phyloP scores from a whole-genome alignment of 2,888 invertebrate species.

The Escarpia spicata region DNA sequence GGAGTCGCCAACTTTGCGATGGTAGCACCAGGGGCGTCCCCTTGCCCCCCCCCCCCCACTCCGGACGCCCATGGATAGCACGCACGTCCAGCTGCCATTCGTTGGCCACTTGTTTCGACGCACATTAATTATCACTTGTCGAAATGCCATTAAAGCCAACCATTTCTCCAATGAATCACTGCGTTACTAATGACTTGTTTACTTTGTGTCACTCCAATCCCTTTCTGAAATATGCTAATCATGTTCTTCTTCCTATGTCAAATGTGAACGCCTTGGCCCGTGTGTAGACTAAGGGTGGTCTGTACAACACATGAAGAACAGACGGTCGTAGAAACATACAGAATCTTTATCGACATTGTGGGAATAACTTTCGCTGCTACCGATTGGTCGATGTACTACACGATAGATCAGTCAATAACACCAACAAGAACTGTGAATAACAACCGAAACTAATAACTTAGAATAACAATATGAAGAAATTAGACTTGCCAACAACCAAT shows the following conservation, averaged over 20 bases:
- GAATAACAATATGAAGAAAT: no score
- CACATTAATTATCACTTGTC: not conserved
- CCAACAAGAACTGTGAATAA: no score
- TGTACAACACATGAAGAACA: not conserved
- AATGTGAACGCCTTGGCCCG: not conserved
- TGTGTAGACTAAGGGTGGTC: not conserved
- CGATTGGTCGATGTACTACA: no score
- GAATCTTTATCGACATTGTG: no score
- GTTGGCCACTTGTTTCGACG: not conserved
- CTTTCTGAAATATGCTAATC: not conserved
- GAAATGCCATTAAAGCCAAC: conserved; percentile 10
- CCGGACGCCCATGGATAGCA: not conserved
- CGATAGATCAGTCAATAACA: no score
- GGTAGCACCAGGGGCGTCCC: no score
- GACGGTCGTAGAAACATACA: no score
- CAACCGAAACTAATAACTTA: no score
- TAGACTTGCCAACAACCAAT: no score
- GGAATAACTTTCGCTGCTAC: no score
- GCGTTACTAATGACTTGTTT: not conserved
- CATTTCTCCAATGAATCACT: not conserved
- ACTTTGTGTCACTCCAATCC: not conserved
- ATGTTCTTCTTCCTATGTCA: not conserved
- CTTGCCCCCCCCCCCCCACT: no score
- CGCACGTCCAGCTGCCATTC: not conserved
- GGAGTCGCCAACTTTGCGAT: no score